A percentile compares a stretch with the other conserved stretches of the same genome.
phyloP scores from a whole-genome alignment of 64 coral and sea anemone species.

The Montipora capricornis region DNA sequence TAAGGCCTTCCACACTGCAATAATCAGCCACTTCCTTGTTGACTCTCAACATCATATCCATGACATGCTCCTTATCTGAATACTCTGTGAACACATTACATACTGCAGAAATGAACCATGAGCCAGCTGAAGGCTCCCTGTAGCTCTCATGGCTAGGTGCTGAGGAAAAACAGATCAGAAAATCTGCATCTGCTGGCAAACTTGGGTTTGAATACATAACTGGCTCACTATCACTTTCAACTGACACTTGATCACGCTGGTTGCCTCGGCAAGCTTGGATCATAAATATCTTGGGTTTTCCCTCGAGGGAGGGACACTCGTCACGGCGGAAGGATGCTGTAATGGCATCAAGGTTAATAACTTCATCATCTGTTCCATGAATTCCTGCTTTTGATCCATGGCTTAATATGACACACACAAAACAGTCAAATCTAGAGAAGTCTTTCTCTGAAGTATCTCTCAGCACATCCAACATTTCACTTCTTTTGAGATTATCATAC shows the following conservation, averaged over 20 bases:
- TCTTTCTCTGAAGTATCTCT: constrained; percentile 69
- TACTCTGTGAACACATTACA: constrained; percentile 62
- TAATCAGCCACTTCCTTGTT: constrained; percentile 59
- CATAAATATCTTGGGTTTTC: constrained; percentile 82
- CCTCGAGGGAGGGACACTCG: constrained; percentile 57
- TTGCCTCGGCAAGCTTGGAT: constrained; percentile 77
- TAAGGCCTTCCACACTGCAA: constrained; percentile 43
- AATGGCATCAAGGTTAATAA: constrained; percentile 57
- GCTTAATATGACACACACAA: constrained; percentile 82
- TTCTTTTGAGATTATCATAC: not conserved
- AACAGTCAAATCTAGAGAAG: constrained; percentile 75
- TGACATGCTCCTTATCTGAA: constrained; percentile 59
- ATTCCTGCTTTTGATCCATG: constrained; percentile 79
- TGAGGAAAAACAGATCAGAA: constrained; percentile 82
- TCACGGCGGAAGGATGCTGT: constrained; percentile 56
- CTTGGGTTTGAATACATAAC: constrained; percentile 38
- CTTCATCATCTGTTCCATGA: constrained; percentile 56
- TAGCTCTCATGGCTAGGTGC: constrained; percentile 73
- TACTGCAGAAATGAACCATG: constrained; percentile 68
- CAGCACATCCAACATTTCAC: constrained; percentile 38
- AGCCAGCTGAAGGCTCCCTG: constrained; percentile 39
- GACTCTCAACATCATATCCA: constrained; percentile 88
- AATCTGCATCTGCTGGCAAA: constrained; percentile 80
- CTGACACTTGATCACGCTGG: constrained; percentile 27
- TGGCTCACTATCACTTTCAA: constrained; percentile 82